A percentile compares a stretch with the other conserved stretches of the same genome.
Conservation (phyloP, 1,140 invertebrate species). For the Drosophila hydei region DNA sequence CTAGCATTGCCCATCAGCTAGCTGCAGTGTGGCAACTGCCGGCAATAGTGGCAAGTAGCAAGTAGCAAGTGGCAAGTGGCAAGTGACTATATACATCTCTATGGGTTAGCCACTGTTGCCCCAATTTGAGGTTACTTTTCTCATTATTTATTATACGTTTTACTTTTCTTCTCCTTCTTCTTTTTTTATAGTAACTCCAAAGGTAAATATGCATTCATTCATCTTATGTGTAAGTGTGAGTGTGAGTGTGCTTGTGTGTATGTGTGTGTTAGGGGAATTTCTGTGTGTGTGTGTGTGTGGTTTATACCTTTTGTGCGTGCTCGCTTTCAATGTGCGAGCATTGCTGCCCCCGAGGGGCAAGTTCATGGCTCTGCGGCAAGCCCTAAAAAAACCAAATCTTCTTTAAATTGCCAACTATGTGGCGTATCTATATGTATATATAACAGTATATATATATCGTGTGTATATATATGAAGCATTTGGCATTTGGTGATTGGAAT, state of each 20-base stretch:
- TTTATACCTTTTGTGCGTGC: constrained; percentile 72
- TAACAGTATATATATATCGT: constrained; percentile 7
- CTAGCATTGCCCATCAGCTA: constrained; percentile 32
- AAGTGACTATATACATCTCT: constrained; percentile 9
- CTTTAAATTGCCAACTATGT: constrained; percentile 31
- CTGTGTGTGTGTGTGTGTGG: constrained; percentile 16
- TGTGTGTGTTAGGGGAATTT: constrained; percentile 6
- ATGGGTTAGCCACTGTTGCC: constrained; percentile 72
- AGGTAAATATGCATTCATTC: constrained; percentile 74
- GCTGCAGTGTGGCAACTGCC: constrained; percentile 5
- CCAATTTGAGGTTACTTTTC: constrained; percentile 62
- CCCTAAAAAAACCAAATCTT: constrained; percentile 25
- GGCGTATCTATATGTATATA: neutral
- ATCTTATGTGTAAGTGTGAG: constrained; percentile 29
- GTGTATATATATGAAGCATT: constrained; percentile 45
- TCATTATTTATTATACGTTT: constrained; percentile 3
- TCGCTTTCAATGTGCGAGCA: constrained; percentile 11
- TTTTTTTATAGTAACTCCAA: constrained; percentile 41
- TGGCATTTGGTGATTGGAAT: constrained; percentile 39
- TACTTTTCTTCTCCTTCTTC: constrained; percentile 1
- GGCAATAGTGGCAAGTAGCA: constrained; percentile 18
- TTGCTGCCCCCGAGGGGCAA: constrained; percentile 26
- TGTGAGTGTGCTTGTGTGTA: constrained; percentile 26
- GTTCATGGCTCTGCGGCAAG: constrained; percentile 2
- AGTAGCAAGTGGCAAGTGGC: constrained; percentile 16